These are phyloP conservation scores for Epinotia ramella DNA, from an alignment of 2,888 invertebrate genomes.

Conservation along the genomic window DNA sequence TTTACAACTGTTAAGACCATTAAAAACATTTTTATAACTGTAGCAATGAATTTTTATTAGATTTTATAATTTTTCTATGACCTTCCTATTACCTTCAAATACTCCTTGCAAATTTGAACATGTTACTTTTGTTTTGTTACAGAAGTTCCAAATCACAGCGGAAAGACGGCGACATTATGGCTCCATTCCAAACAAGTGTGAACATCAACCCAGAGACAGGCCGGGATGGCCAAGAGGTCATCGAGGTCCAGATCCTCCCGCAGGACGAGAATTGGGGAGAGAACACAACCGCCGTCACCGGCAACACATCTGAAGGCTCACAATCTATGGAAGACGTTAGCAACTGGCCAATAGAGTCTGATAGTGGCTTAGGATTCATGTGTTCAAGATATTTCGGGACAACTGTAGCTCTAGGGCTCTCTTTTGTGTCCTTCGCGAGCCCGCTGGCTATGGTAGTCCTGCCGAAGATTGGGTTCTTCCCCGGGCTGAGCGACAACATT, in stretches of 20 bases:
- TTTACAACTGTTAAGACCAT: too few species aligned
- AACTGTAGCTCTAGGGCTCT: slow-evolving; percentile 91
- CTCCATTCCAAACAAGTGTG: slow-evolving; percentile 94
- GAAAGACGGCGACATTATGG: slow-evolving; percentile 89
- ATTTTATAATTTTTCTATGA: background rate
- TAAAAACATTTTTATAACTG: too few species aligned
- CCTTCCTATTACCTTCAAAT: background rate
- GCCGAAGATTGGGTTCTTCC: slow-evolving; percentile 95
- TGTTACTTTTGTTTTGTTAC: slow-evolving; percentile 51
- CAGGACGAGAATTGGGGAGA: slow-evolving; percentile 99
- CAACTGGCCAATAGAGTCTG: slow-evolving; percentile 92
- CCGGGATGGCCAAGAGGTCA: slow-evolving; percentile 94
- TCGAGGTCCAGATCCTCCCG: slow-evolving; percentile 97
- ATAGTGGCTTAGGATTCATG: slow-evolving; percentile 88
- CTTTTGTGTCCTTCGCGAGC: slow-evolving; percentile 94
- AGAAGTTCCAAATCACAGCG: slow-evolving; percentile 88
- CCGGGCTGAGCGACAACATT: slow-evolving; percentile 88
- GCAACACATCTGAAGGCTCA: slow-evolving; percentile 98
- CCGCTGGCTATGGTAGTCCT: slow-evolving; percentile 98
- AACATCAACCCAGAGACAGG: slow-evolving; percentile 91
- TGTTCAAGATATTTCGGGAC: slow-evolving; percentile 95
- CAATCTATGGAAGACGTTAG: slow-evolving; percentile 96
- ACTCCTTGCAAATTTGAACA: background rate
- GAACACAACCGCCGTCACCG: slow-evolving; percentile 98
- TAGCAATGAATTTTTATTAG: background rate